Evolutionary conservation across 2,797 vertebrate species (phyloP).

Genomic region (Ctenochaetus hawaiiensis): DNA sequence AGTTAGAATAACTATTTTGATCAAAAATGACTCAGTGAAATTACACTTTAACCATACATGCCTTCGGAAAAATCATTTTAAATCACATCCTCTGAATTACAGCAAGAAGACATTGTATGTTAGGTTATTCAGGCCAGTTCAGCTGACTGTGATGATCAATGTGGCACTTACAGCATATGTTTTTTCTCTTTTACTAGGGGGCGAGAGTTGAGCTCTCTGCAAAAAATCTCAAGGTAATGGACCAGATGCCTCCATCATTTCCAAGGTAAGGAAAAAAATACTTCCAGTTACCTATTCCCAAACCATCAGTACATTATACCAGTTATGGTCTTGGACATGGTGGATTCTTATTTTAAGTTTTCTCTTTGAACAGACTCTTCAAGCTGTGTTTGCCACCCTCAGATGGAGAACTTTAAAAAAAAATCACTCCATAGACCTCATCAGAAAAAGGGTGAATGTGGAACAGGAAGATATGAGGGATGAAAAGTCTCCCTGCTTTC

Average conservation of each 20-base stretch:
- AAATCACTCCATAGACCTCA: conserved; percentile 33
- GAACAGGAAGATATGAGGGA: conserved; percentile 42
- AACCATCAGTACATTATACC: conserved; percentile 6
- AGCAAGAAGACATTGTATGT: background rate
- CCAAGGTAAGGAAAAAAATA: conserved; percentile 87
- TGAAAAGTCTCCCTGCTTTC: conserved; percentile 30
- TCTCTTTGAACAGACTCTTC: conserved; percentile 88
- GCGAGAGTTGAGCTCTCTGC: conserved; percentile 97
- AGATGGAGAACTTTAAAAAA: conserved; percentile 91
- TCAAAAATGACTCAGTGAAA: background rate
- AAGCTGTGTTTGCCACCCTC: conserved; percentile 94
- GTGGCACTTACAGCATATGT: conserved; percentile 9
- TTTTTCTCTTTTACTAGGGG: conserved; percentile 84
- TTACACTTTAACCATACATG: background rate
- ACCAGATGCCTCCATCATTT: conserved; percentile 94
- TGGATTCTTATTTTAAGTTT: conserved; percentile 19
- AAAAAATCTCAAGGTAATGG: conserved; percentile 98
- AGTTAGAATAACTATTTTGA: background rate
- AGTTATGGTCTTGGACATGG: conserved; percentile 5
- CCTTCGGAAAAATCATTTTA: background rate
- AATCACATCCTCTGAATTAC: background rate
- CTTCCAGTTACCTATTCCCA: background rate
- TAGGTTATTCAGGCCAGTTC: background rate
- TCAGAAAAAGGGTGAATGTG: conserved; percentile 22
- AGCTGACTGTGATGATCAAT: background rate